phyloP scores from a whole-genome alignment of 2,113 vertebrate genomes.

The Psittacara wagleri region DNA sequence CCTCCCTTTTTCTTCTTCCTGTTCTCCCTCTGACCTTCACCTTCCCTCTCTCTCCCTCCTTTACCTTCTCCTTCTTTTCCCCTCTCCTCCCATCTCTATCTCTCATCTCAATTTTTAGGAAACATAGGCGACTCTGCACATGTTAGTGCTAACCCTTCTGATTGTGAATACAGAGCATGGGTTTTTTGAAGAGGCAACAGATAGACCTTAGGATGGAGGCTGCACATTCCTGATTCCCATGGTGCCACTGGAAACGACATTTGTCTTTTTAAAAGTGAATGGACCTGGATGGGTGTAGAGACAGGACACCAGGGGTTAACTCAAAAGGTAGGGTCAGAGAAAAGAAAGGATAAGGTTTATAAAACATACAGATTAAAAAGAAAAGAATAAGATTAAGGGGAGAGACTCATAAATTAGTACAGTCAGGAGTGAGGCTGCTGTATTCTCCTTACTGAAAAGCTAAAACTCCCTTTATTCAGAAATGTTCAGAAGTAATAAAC shows the following conservation, averaged over 20 bases:
- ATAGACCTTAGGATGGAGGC: neutral
- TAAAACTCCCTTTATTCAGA: conserved; percentile 19
- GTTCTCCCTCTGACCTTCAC: accelerated
- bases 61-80: too few species aligned
- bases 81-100: neutral
- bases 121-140: neutral
- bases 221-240: neutral
- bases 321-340: neutral
- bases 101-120: neutral
- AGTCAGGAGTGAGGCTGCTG: neutral
- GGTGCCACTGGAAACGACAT: neutral
- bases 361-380: conserved; percentile 42
- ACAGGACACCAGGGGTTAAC: neutral
- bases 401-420: conserved; percentile 24
- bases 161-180: neutral
- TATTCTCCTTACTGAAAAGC: conserved; percentile 45
- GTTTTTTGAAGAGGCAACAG: neutral
- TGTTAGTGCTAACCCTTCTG: neutral
- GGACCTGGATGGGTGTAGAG: neutral
- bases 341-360: conserved; percentile 23
- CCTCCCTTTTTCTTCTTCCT: neutral
- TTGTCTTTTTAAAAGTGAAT: neutral
- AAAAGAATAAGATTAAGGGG: conserved; percentile 38
- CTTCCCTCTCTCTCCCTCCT: too few species aligned
- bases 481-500: conserved; percentile 51